These are phyloP conservation scores for Rotaria sp. DNA, from an alignment of 2,888 invertebrate species.

Conservation along the genomic window DNA sequence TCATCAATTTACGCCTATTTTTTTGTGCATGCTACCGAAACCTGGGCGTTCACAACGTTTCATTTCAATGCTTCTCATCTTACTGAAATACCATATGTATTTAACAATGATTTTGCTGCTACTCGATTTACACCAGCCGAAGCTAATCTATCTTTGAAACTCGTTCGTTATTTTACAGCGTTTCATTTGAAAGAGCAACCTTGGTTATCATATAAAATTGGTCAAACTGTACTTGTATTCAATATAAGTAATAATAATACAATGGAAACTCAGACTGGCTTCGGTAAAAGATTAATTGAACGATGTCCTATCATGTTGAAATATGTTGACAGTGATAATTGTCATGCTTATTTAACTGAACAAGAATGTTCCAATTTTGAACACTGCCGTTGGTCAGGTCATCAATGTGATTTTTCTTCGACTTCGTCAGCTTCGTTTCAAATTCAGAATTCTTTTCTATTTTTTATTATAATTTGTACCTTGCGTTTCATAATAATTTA, in stretches of 20 bases:
- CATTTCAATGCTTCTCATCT: conserved; percentile 8
- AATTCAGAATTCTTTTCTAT: no score
- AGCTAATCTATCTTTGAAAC: neutral
- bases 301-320: neutral
- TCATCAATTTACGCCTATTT: neutral
- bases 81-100: neutral
- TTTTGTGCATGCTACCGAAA: neutral
- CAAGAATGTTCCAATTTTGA: neutral
- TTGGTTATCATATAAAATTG: neutral
- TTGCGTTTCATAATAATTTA: no score
- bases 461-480: no score
- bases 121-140: neutral
- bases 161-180: neutral
- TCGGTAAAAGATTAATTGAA: neutral
- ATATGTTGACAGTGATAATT: neutral
- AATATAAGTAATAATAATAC: neutral
- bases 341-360: neutral
- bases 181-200: neutral
- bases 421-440: no score
- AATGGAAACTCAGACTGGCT: neutral
- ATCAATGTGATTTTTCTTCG: neutral
- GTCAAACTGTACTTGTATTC: neutral
- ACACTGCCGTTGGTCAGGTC: neutral
- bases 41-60: neutral
- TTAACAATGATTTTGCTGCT: neutral